Conservation (phyloP, 2,797 vertebrate genomes). For the Lepus oiostolus region DNA sequence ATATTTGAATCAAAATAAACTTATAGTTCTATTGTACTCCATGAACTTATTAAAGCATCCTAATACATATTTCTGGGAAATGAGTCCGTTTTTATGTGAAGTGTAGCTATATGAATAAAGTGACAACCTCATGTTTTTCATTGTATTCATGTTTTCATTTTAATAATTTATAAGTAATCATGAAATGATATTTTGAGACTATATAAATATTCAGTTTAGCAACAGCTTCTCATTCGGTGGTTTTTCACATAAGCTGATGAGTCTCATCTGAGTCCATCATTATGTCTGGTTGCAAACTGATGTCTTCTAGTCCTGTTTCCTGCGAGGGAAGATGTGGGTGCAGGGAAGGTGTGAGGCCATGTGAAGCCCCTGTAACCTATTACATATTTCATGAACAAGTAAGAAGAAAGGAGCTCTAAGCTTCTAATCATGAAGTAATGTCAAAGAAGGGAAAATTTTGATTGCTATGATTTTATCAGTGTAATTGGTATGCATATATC, state of each 20-base stretch:
- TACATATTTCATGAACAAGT: too few species aligned
- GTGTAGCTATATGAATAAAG: background rate
- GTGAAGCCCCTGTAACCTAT: too few species aligned
- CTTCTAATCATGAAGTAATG: too few species aligned
- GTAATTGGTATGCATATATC: too few species aligned
- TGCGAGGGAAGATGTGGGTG: background rate
- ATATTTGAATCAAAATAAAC: too few species aligned
- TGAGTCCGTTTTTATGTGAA: background rate
- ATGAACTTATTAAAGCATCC: too few species aligned
- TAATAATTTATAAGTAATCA: constrained; percentile 23
- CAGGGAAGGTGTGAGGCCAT: background rate
- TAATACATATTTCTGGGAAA: too few species aligned
- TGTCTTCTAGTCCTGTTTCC: background rate
- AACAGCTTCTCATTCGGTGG: background rate
- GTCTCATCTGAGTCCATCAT: background rate
- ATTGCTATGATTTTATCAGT: too few species aligned
- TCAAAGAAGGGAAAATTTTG: too few species aligned
- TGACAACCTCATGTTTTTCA: background rate
- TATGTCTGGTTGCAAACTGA: background rate
- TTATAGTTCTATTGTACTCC: too few species aligned
- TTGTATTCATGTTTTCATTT: background rate
- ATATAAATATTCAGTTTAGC: background rate
- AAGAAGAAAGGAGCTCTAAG: too few species aligned
- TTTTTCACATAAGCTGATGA: background rate
- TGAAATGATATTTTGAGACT: background rate